phyloP scores from a whole-genome alignment of 2,113 vertebrate species.

The Paratilapia polleni region DNA sequence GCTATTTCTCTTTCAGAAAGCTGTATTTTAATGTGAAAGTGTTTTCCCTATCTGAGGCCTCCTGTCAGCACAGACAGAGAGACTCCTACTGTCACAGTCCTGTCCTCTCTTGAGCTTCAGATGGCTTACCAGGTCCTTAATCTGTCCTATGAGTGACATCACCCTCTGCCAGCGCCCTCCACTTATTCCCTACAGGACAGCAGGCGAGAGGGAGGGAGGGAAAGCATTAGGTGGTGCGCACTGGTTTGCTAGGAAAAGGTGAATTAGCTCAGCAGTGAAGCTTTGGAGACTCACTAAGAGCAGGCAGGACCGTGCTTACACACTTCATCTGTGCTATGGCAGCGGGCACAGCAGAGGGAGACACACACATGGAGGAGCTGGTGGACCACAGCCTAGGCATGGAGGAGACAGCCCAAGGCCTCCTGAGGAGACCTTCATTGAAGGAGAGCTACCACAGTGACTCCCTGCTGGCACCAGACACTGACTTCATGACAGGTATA shows the following conservation, averaged over 20 bases:
- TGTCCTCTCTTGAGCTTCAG: slow-evolving; percentile 55
- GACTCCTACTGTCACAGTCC: slow-evolving; percentile 6
- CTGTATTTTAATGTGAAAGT: slow-evolving; percentile 30
- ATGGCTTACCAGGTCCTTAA: slow-evolving; percentile 76
- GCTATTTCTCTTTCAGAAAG: slow-evolving; percentile 13
- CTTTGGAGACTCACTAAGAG: not conserved
- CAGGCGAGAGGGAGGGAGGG: slow-evolving; percentile 7
- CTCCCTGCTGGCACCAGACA: slow-evolving; percentile 73
- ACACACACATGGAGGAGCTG: slow-evolving; percentile 71
- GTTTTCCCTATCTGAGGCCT: not conserved
- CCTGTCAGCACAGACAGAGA: not conserved
- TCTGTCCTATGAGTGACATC: slow-evolving; percentile 78
- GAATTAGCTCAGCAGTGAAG: slow-evolving; percentile 36
- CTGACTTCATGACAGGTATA: slow-evolving; percentile 80
- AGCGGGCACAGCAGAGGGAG: not conserved
- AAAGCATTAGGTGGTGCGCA: slow-evolving; percentile 9
- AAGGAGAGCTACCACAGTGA: slow-evolving; percentile 70
- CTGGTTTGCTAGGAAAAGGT: slow-evolving; percentile 45
- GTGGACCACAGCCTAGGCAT: slow-evolving; percentile 73
- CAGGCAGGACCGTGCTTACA: not conserved
- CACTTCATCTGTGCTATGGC: slow-evolving; percentile 39
- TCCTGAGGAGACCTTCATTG: slow-evolving; percentile 59
- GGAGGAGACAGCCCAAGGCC: slow-evolving; percentile 61
- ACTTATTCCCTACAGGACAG: slow-evolving; percentile 25
- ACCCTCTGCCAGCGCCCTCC: slow-evolving; percentile 34